Percentiles rank a stretch among this genome's conserved stretches.
Evolutionary conservation across 2,888 invertebrate species (phyloP).

Genomic region (Microctonus brassicae): DNA sequence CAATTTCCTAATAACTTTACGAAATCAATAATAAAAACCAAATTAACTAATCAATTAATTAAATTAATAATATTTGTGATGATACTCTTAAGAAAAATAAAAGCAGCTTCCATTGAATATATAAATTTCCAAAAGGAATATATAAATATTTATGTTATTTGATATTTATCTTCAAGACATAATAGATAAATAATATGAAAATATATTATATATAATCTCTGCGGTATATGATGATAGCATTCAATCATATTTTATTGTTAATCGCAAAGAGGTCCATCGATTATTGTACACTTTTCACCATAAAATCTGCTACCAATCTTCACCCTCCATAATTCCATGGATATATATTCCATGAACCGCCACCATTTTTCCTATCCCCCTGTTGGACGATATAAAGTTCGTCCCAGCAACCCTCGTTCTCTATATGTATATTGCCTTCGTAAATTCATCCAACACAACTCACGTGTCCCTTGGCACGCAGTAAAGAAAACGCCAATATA

Average conservation of each 20-base stretch:
- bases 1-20: neutral
- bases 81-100: too few species aligned
- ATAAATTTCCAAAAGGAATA: too few species aligned
- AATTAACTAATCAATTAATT: too few species aligned
- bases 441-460: neutral
- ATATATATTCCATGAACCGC: conserved; percentile 32
- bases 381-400: neutral
- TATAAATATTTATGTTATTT: neutral
- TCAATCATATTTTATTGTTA: conserved; percentile 10
- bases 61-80: too few species aligned
- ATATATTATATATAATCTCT: too few species aligned
- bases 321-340: conserved; percentile 41
- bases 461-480: neutral
- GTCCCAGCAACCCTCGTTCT: neutral
- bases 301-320: conserved; percentile 48
- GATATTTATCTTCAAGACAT: neutral
- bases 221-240: neutral
- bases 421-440: neutral
- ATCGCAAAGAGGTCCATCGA: conserved; percentile 6
- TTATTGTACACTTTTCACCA: conserved; percentile 43
- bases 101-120: too few species aligned
- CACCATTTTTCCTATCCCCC: neutral
- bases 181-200: neutral
- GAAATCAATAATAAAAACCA: too few species aligned
- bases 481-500: neutral